These are phyloP conservation scores for Forbesichthys agassizii DNA, from an alignment of 2,113 vertebrate species.

Conservation along the genomic window DNA sequence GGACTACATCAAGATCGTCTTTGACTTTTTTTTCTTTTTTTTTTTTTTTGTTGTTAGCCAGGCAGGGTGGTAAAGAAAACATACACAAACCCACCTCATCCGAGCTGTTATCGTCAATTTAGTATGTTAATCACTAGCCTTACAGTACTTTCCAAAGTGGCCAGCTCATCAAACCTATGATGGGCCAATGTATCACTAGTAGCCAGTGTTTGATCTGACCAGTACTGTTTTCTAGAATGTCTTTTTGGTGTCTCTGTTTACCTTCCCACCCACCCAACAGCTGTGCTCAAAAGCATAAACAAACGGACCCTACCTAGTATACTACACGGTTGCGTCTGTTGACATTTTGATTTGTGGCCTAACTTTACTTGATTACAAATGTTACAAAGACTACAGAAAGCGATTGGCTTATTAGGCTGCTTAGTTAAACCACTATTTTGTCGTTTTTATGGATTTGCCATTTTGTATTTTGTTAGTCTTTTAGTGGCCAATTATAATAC, in stretches of 20 bases:
- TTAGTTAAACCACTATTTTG: background rate
- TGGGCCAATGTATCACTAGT: constrained; percentile 14
- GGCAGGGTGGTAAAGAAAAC: too few species aligned
- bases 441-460: constrained; percentile 15
- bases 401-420: background rate
- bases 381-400: constrained; percentile 8
- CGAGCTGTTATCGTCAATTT: background rate
- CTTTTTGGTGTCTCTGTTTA: constrained; percentile 35
- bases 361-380: background rate
- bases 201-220: background rate
- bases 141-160: too few species aligned
- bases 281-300: constrained; percentile 28
- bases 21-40: too few species aligned
- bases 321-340: constrained; percentile 31
- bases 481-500: background rate
- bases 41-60: too few species aligned
- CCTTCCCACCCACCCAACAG: constrained; percentile 43
- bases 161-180: background rate
- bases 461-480: constrained; percentile 3
- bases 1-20: too few species aligned
- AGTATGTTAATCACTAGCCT: background rate
- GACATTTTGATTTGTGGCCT: constrained; percentile 22
- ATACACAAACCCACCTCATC: too few species aligned
- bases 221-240: constrained; percentile 13
- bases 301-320: constrained; percentile 17